Evolutionary conservation across 2,888 invertebrate genomes (phyloP), one percentile per base, ranked within the genome.

Genomic region (Stegophylla sp.): DNA sequence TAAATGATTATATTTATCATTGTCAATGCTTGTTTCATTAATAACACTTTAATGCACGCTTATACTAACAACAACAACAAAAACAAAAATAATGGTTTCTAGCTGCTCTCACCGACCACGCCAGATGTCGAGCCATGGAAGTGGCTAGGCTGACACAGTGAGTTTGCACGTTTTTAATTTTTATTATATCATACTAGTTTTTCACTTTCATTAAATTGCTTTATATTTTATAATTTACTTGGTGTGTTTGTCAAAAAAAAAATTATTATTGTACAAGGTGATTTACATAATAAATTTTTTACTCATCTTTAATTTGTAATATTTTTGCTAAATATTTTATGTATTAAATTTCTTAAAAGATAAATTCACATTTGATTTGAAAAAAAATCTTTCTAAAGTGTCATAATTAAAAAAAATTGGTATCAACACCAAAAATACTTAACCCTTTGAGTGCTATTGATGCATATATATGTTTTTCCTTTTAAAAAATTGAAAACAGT

Each of bases 121-220:
- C 93, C 94, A 90, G 94, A 93, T 89, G 84, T 91, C 88, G 94
- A 94, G 91, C 92, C 93, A 87, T 93, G 93, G 93, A 93, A 93
- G 89, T 94, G 94, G 94, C 92, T 94, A 90, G 91, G 91, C 92
- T 93, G 92, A 92, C 92, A 92, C 88, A 85, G 83, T 82, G 71
- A 82, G 82, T 83, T 82, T 82, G 71, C 59, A 59, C 59, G 72
- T 74, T 82, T 64, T 82, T 56, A 69, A 64, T 69, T n/a, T n/a
- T n/a, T 81, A 63, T 51, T 48, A 48, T 23, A 41, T 64, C 17
- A 51, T 43, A 56, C 28, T n/a, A 43, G 23, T 64, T 41, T 61
- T 0, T 76, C 41, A 53, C 75, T 66, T 53, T 64, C 23, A n/a
- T 66, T 53, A 23, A 76, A 41, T 53, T 66, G 64, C 64, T 43